Base-by-base conservation (phyloP, 2,113 vertebrate genomes). In the Oxygymnocypris stewartii region DNA sequence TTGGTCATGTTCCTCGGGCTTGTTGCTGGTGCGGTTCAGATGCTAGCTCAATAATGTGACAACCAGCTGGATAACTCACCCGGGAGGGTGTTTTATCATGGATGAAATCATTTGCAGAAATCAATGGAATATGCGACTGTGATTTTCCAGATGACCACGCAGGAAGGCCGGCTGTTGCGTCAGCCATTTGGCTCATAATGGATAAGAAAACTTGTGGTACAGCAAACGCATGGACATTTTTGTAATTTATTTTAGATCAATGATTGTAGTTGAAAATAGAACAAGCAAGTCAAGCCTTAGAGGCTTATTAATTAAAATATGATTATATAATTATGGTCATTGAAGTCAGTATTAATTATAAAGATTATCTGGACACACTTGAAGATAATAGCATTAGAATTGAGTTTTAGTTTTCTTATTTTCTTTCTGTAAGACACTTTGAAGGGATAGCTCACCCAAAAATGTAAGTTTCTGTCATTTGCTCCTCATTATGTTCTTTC, bases 41-140 rank as follows among this genome's bases (percentile, higher is more conserved):
- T 20, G 28, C 63, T 37, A 35, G 63, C 51, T 82, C 81, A 82
- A 51, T 71, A 82, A 82, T 51, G 81, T 71, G 63, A 71, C 61
- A 71, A 54, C 63, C 81, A 71, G 81, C 81, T 82, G 44, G 44
- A 47, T 31, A 35, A 28, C 63, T 82, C 65, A 37, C 28, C 28
- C 25, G 44, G 42, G 42, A 51, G 28, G 42, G 9, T 69, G 44
- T 82, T 82, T 82, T 82, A 71, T 51, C 47, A 71, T 71, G 63
- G 59, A n/a, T 65, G 61, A 82, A 44, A 82, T 82, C 28, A 35
- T 82, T 71, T 12, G 28, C 63, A 37, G 10, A 65, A 71, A 82
- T 82, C 63, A 71, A 71, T 82, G 81, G 42, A 44, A 82, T 35
- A 35, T 69, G 80, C 25, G 42, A 35, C 25, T 71, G 44, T 67